Evolutionary conservation across 2,113 vertebrate species (phyloP).

Genomic region (Pomatostomus ruficeps): DNA sequence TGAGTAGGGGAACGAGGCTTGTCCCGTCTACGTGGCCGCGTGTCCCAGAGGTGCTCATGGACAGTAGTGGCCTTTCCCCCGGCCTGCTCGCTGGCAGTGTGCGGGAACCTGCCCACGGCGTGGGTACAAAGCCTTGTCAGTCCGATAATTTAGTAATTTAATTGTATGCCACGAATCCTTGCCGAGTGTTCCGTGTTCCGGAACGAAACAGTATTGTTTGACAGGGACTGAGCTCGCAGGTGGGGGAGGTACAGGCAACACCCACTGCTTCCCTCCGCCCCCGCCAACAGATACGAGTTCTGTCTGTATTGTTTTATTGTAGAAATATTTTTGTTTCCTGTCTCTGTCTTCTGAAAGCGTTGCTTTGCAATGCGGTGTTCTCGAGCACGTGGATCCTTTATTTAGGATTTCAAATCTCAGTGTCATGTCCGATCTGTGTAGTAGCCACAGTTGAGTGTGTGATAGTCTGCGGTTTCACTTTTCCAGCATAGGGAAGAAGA

Average conservation of each 20-base stretch:
- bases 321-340: neutral
- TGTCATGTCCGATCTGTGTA: neutral
- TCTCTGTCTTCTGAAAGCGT: neutral
- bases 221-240: neutral
- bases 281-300: fast-evolving
- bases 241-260: neutral
- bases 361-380: fast-evolving
- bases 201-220: neutral
- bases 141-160: fast-evolving
- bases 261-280: neutral
- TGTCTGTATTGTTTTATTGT: neutral
- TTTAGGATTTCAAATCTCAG: neutral
- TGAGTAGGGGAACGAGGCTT: neutral
- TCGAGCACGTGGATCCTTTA: neutral
- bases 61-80: neutral
- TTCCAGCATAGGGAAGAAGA: neutral
- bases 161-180: fast-evolving
- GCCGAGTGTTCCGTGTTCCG: neutral
- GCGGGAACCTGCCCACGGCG: neutral
- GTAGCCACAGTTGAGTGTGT: neutral
- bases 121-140: neutral
- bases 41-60: neutral
- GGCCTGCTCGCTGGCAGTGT: neutral
- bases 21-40: neutral
- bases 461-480: neutral